A percentile compares a stretch with the other conserved stretches of the same genome.
phyloP scores from a whole-genome alignment of 1,140 invertebrate species.

The Scaptomyza hsui region DNA sequence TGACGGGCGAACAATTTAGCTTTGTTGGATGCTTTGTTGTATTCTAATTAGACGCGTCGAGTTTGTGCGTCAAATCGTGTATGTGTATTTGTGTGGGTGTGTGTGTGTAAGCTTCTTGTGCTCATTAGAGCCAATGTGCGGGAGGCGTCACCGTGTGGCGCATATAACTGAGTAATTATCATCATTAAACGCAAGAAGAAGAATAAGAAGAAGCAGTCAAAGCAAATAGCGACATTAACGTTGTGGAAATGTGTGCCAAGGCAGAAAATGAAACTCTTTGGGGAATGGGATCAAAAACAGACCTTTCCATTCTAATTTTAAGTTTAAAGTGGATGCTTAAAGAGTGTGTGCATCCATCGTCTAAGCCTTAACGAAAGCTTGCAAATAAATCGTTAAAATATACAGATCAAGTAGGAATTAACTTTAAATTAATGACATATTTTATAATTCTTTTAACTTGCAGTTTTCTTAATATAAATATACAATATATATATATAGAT shows the following conservation, averaged over 20 bases:
- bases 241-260: constrained; percentile 59
- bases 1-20: constrained; percentile 32
- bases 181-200: constrained; percentile 64
- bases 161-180: constrained; percentile 61
- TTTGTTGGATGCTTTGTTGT: constrained; percentile 35
- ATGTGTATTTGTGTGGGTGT: constrained; percentile 6
- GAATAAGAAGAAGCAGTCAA: constrained; percentile 48
- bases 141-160: constrained; percentile 11
- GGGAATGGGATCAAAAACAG: neutral
- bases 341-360: neutral
- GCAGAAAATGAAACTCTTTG: constrained; percentile 25
- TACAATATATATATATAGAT: neutral
- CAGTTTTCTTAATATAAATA: neutral
- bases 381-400: neutral
- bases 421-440: neutral
- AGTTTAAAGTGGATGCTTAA: neutral
- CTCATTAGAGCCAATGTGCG: constrained; percentile 62
- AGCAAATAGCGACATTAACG: constrained; percentile 67
- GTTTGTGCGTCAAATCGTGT: constrained; percentile 10
- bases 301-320: neutral
- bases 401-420: neutral
- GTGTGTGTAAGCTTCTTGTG: constrained; percentile 27
- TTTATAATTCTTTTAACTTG: no score
- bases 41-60: constrained; percentile 59
- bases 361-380: neutral